Conservation (phyloP, 2,797 vertebrate genomes). For the Percopsis omiscomaycus region DNA sequence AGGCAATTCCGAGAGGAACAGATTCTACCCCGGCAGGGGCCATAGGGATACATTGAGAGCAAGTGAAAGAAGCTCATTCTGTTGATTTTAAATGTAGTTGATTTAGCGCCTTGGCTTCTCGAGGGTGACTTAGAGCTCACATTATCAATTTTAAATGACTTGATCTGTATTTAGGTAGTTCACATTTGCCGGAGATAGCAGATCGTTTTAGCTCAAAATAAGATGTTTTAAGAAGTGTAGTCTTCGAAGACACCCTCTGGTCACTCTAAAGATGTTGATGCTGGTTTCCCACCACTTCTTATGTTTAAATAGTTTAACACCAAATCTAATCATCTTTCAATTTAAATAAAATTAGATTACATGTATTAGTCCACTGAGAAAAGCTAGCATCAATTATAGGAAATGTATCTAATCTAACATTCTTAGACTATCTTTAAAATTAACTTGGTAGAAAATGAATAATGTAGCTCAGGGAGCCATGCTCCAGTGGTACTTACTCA, state of each 20-base stretch:
- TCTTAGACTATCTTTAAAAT: constrained; percentile 1
- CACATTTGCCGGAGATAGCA: constrained; percentile 19
- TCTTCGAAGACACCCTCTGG: no score
- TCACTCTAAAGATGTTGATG: no score
- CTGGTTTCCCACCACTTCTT: no score
- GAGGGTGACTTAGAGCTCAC: constrained; percentile 60
- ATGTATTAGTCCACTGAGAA: no score
- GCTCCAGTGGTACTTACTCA: constrained; percentile 62
- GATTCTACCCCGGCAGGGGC: constrained; percentile 75
- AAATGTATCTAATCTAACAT: background rate
- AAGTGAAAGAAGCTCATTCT: constrained; percentile 73
- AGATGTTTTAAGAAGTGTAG: no score
- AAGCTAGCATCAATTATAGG: no score
- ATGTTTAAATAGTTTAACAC: no score
- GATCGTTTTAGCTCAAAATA: no score
- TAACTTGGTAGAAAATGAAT: background rate
- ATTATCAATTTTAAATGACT: constrained; percentile 69
- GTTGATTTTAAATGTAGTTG: constrained; percentile 76
- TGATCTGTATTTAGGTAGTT: constrained; percentile 53
- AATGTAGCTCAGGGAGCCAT: background rate
- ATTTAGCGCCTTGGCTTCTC: constrained; percentile 72
- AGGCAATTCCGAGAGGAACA: constrained; percentile 73
- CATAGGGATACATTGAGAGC: constrained; percentile 68
- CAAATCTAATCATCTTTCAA: no score
- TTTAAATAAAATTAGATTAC: no score